Percentiles rank a stretch among this genome's conserved stretches.
phyloP scores from a whole-genome alignment of 2,888 invertebrate genomes.

The Andrena haemorrhoa region DNA sequence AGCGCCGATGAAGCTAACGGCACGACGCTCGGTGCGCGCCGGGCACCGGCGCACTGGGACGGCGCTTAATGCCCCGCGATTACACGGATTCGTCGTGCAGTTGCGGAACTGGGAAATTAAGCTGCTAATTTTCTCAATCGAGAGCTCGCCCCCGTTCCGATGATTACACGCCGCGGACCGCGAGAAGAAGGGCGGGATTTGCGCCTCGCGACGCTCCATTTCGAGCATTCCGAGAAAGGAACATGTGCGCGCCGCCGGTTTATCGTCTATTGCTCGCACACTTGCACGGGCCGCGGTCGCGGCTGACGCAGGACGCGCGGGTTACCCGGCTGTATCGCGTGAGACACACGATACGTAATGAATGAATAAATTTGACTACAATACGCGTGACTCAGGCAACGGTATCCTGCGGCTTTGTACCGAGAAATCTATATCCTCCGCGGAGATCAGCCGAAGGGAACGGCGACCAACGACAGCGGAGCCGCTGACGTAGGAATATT shows the following conservation, averaged over 20 bases:
- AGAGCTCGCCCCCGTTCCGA: conserved; percentile 11
- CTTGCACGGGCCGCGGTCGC: neutral
- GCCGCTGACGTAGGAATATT: conserved; percentile 58
- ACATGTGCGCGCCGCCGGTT: neutral
- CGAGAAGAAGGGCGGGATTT: neutral
- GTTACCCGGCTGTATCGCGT: neutral
- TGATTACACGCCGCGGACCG: neutral
- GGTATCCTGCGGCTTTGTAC: neutral
- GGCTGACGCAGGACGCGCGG: neutral
- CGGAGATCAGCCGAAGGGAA: conserved; percentile 37
- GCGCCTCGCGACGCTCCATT: conserved; percentile 7
- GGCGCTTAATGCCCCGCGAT: neutral
- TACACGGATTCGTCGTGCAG: no score
- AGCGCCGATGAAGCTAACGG: neutral
- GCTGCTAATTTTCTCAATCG: neutral
- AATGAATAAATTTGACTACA: conserved; percentile 1
- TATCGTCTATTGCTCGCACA: neutral
- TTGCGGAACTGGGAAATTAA: neutral
- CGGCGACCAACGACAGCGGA: conserved; percentile 26
- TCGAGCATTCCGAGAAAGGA: conserved; percentile 24
- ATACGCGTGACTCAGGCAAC: neutral
- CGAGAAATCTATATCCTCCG: neutral
- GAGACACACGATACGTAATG: neutral
- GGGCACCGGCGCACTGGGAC: no score
- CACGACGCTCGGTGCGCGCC: no score